These are phyloP conservation scores for Scolopax mira DNA, from an alignment of 2,113 vertebrate species.

Conservation along the genomic window DNA sequence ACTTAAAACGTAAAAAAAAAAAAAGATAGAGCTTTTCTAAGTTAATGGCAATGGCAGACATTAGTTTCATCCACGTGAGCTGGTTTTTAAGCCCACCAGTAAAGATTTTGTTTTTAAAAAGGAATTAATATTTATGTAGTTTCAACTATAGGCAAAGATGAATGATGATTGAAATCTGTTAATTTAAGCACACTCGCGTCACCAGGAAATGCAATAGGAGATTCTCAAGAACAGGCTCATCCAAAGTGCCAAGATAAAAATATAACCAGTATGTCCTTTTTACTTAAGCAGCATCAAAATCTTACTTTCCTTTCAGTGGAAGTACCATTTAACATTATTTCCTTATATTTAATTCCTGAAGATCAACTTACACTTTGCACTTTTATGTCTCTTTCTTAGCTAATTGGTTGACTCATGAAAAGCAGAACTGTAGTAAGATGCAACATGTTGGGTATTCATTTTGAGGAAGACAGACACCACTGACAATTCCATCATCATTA, in stretches of 20 bases:
- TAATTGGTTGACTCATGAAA: background rate
- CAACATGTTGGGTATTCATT: background rate
- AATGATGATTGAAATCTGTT: background rate
- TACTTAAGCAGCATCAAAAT: background rate
- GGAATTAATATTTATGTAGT: slow-evolving; percentile 9
- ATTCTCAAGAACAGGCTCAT: background rate
- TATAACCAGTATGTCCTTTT: background rate
- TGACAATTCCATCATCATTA: background rate
- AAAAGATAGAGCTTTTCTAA: background rate
- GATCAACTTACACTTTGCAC: background rate
- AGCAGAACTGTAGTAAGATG: background rate
- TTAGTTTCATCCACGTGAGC: background rate
- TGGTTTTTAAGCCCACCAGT: slow-evolving; percentile 9
- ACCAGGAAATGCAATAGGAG: background rate
- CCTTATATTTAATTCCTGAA: background rate
- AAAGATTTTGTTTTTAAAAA: background rate
- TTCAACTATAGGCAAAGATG: slow-evolving; percentile 26
- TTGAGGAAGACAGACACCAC: background rate
- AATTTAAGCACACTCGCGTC: background rate
- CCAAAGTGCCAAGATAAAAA: background rate
- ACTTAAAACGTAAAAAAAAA: background rate
- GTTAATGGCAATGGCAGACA: background rate
- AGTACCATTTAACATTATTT: background rate
- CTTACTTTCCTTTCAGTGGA: background rate
- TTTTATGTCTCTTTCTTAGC: background rate